Percentiles rank a stretch among this genome's conserved stretches.
Evolutionary conservation across 2,113 vertebrate genomes (phyloP).

Genomic region (Pseudolaguvia tuberculata): DNA sequence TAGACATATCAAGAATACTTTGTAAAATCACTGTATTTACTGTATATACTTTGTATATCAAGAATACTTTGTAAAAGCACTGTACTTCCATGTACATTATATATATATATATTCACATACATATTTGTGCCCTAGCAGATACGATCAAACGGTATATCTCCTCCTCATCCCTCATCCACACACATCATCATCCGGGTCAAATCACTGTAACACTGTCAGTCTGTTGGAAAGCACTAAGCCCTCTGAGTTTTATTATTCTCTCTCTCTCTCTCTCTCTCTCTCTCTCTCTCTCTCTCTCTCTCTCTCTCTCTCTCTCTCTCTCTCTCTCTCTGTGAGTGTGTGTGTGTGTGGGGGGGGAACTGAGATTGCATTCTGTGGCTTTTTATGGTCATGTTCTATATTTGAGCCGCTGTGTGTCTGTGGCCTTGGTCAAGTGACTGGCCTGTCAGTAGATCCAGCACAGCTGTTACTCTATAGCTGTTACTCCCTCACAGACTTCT

Average conservation of each 20-base stretch:
- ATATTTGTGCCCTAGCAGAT: constrained; percentile 9
- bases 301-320: constrained; percentile 45
- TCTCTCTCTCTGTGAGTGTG: not conserved
- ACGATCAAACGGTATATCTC: constrained; percentile 9
- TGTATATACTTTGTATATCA: not conserved
- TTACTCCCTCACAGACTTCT: constrained; percentile 29
- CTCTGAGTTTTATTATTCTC: constrained; percentile 51
- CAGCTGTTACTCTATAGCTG: constrained; percentile 44
- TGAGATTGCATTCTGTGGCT: constrained; percentile 81
- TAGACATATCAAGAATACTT: no score
- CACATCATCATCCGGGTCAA: constrained; percentile 26
- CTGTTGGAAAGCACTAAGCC: constrained; percentile 46
- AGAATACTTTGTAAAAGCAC: not conserved
- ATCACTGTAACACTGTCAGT: constrained; percentile 18
- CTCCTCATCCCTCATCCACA: no score
- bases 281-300: constrained; percentile 50
- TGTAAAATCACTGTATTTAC: not conserved
- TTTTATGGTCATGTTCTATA: constrained; percentile 99
- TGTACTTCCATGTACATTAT: not conserved
- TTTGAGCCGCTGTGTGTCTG: constrained; percentile 77
- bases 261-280: constrained; percentile 52
- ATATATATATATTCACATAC: not conserved
- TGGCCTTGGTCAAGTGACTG: constrained; percentile 66
- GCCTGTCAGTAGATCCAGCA: constrained; percentile 60
- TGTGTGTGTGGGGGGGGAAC: constrained; percentile 35